A percentile compares a stretch with the other conserved stretches of the same genome.
Conservation (phyloP, 2,797 vertebrate species). For the Poecilia wingei region DNA sequence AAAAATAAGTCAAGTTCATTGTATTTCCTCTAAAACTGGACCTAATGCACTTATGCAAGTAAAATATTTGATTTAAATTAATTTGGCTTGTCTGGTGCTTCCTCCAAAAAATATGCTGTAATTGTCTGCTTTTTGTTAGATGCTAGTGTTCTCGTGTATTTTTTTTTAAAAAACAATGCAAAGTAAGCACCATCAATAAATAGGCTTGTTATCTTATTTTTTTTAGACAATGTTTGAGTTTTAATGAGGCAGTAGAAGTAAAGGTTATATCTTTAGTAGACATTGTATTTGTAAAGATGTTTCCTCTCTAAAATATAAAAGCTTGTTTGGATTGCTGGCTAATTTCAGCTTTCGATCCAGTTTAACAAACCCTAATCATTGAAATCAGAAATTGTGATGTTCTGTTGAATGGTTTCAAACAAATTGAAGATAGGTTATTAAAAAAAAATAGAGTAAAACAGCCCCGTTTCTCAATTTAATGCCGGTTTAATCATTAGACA, state of each 20-base stretch:
- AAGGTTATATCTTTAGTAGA: conserved; percentile 8
- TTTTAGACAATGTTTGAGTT: conserved; percentile 15
- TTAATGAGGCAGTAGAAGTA: conserved; percentile 7
- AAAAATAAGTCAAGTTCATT: background rate
- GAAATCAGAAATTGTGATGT: background rate
- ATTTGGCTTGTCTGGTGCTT: background rate
- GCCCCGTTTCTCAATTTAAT: background rate
- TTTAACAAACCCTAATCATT: background rate
- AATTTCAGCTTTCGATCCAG: background rate
- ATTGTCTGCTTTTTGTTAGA: background rate
- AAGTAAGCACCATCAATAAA: background rate
- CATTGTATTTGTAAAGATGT: conserved; percentile 11
- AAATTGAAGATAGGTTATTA: background rate
- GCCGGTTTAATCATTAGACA: background rate
- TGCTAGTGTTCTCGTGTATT: background rate
- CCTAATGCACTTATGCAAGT: background rate
- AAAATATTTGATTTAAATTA: background rate
- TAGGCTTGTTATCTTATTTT: background rate
- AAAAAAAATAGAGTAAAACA: background rate
- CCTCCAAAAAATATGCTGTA: background rate
- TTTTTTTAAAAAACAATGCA: background rate
- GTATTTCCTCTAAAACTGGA: background rate
- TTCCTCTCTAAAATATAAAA: background rate
- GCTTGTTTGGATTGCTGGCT: background rate
- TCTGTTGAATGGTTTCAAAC: background rate